A percentile compares a stretch with the other conserved stretches of the same genome.
These are phyloP conservation scores for Sturnus vulgaris DNA, from an alignment of 2,113 vertebrate species.

Conservation along the genomic window DNA sequence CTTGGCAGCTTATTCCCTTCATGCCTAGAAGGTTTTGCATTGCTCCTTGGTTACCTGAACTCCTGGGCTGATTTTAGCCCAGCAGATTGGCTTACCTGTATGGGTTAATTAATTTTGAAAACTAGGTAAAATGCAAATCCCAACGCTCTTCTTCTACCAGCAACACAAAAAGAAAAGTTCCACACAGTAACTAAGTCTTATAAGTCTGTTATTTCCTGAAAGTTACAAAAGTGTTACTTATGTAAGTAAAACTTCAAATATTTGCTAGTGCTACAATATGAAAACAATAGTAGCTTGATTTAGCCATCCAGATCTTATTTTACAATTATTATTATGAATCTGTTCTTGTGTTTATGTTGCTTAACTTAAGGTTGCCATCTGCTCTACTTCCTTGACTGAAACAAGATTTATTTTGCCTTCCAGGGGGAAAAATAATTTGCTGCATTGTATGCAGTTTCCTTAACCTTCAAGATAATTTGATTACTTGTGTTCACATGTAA, in stretches of 20 bases:
- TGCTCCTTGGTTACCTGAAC: not conserved
- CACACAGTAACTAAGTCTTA: not conserved
- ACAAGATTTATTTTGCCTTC: not conserved
- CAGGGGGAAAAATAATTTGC: rapidly evolving
- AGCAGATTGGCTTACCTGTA: not conserved
- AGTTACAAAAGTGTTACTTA: not conserved
- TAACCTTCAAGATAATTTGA: not conserved
- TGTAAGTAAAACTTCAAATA: not conserved
- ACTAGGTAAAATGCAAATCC: not conserved
- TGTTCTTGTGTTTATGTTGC: not conserved
- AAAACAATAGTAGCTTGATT: not conserved
- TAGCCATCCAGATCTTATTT: not conserved
- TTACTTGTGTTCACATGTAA: not conserved
- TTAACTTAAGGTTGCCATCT: not conserved
- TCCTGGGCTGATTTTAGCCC: not conserved
- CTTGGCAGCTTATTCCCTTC: not conserved
- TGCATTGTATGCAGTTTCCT: not conserved
- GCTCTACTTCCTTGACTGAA: not conserved
- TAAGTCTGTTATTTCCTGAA: not conserved
- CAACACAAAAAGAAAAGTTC: not conserved
- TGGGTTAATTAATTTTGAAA: not conserved
- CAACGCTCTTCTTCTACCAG: not conserved
- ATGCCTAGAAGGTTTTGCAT: not conserved
- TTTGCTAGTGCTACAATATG: not conserved
- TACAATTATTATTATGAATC: not conserved